phyloP scores from a whole-genome alignment of 2,113 vertebrate genomes.

The Athene cunicularia region DNA sequence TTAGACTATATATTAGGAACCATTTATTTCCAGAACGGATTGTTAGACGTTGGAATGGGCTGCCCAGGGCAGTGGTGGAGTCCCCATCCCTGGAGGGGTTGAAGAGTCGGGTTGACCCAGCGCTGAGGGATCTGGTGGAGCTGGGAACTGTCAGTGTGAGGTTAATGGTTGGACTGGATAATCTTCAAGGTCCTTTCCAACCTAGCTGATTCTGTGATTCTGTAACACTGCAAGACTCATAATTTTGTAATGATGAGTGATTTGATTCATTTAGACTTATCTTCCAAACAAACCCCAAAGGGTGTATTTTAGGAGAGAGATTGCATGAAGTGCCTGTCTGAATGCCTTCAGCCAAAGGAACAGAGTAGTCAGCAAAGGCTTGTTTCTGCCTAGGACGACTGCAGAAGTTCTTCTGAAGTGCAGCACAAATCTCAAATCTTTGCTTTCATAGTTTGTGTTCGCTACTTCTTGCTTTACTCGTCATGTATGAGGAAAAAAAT shows the following conservation, averaged over 20 bases:
- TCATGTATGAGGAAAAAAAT: neutral
- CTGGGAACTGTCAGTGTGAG: no score
- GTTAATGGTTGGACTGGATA: no score
- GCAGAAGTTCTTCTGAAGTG: neutral
- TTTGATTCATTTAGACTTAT: neutral
- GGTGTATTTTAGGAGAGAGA: neutral
- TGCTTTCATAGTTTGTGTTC: neutral
- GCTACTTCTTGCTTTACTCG: neutral
- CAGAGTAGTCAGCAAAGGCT: neutral
- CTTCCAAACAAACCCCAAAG: neutral
- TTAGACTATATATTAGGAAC: no score
- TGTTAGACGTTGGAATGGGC: no score
- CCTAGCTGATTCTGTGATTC: no score
- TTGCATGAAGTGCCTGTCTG: neutral
- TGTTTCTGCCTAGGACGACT: neutral
- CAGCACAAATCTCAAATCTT: neutral
- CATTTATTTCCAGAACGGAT: no score
- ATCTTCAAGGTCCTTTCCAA: no score
- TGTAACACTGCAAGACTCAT: neutral
- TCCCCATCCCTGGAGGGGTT: no score
- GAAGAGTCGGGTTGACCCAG: no score
- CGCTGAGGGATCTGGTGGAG: no score
- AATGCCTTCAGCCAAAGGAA: neutral
- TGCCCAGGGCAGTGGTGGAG: no score
- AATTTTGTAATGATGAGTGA: neutral